Evolutionary conservation across 2,113 vertebrate species (phyloP).

Genomic region (Xiphophorus hellerii): DNA sequence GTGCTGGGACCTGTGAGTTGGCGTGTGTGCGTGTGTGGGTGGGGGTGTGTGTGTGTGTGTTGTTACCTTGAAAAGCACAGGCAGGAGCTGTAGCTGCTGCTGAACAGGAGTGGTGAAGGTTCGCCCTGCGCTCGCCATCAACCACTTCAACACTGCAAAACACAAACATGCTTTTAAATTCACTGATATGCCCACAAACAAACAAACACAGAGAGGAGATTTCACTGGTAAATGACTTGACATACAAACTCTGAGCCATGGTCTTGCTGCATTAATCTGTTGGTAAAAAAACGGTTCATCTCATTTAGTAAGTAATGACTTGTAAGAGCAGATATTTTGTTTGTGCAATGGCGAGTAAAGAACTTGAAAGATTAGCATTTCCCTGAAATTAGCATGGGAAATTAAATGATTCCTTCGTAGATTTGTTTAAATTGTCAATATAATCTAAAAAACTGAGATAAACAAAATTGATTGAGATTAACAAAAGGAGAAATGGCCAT

Average conservation of each 20-base stretch:
- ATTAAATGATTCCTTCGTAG: background rate
- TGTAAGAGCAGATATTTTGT: conserved; percentile 61
- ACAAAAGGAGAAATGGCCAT: too few species aligned
- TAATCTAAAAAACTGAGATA: too few species aligned
- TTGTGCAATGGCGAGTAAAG: conserved; percentile 44
- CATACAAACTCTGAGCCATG: conserved; percentile 42
- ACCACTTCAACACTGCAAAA: conserved; percentile 92
- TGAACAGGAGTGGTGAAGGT: conserved; percentile 93
- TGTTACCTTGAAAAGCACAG: conserved; percentile 94
- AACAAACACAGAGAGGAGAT: conserved; percentile 13
- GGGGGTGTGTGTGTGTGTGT: conserved; percentile 34
- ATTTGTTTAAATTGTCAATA: too few species aligned
- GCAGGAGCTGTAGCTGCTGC: conserved; percentile 93
- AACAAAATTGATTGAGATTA: too few species aligned
- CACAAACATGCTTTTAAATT: conserved; percentile 17
- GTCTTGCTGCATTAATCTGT: conserved; percentile 45
- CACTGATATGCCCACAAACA: background rate
- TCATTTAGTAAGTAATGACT: conserved; percentile 61
- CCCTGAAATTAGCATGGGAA: conserved; percentile 5
- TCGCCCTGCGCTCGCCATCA: conserved; percentile 95
- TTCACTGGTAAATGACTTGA: conserved; percentile 43
- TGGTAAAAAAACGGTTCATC: conserved; percentile 60
- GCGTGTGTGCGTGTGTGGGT: conserved; percentile 27
- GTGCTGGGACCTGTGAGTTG: conserved; percentile 54
- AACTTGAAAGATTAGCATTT: conserved; percentile 23